phyloP scores from a whole-genome alignment of 2,797 vertebrate genomes.

The Telmatherina bonti region DNA sequence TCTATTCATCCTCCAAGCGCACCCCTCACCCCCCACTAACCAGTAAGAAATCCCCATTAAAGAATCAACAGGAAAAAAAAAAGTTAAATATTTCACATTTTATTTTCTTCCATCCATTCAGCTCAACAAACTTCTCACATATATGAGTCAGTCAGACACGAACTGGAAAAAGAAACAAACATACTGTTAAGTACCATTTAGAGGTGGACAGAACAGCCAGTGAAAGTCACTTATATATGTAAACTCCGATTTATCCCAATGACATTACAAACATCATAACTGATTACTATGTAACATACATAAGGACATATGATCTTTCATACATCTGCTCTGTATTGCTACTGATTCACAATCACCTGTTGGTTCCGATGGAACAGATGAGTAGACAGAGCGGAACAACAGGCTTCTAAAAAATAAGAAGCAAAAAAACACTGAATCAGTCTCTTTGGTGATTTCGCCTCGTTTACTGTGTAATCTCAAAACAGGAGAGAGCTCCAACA shows the following conservation, averaged over 20 bases:
- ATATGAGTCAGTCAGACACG: slow-evolving; percentile 46
- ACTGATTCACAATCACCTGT: slow-evolving; percentile 49
- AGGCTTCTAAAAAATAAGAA: slow-evolving; percentile 89
- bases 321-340: slow-evolving; percentile 56
- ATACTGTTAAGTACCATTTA: slow-evolving; percentile 64
- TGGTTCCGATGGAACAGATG: slow-evolving; percentile 65
- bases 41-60: slow-evolving; percentile 19
- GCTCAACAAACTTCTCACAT: slow-evolving; percentile 59
- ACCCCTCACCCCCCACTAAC: background rate
- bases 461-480: slow-evolving; percentile 50
- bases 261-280: slow-evolving; percentile 71
- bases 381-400: slow-evolving; percentile 65
- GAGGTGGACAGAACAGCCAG: slow-evolving; percentile 47
- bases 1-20: slow-evolving; percentile 6
- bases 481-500: slow-evolving; percentile 33
- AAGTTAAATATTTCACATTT: slow-evolving; percentile 81
- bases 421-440: slow-evolving; percentile 81
- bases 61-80: slow-evolving; percentile 8
- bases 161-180: slow-evolving; percentile 34
- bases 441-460: slow-evolving; percentile 72
- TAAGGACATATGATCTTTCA: slow-evolving; percentile 56
- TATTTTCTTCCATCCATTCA: slow-evolving; percentile 71
- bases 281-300: slow-evolving; percentile 74
- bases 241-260: slow-evolving; percentile 53
- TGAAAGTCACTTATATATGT: slow-evolving; percentile 46